phyloP scores from a whole-genome alignment of 2,888 invertebrate genomes.

The Holacanthella duospinosa region DNA sequence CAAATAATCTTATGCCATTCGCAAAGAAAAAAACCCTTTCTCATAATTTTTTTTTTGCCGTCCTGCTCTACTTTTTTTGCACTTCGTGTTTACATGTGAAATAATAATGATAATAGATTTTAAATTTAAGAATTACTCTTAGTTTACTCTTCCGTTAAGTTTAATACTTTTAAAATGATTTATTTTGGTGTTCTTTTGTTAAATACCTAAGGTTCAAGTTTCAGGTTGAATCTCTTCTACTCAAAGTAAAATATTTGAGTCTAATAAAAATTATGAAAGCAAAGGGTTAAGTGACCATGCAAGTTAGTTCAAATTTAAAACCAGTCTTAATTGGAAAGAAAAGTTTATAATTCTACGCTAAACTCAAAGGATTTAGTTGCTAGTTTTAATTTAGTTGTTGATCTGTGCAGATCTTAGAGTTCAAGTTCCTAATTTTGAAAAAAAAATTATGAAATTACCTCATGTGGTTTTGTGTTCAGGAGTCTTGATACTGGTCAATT shows the following conservation, averaged over 20 bases:
- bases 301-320: no score
- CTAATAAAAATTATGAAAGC: conserved; percentile 1
- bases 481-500: not conserved
- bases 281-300: not conserved
- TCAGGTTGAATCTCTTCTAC: not conserved
- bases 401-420: not conserved
- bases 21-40: not conserved
- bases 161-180: no score
- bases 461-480: not conserved
- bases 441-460: not conserved
- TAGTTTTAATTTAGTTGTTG: conserved; percentile 1
- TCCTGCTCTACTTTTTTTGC: not conserved
- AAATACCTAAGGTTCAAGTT: no score
- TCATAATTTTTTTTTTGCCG: not conserved
- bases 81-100: not conserved
- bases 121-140: not conserved
- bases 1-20: not conserved
- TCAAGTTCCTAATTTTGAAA: no score
- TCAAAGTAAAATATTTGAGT: not conserved
- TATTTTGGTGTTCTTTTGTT: no score
- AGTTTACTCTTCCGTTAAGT: not conserved
- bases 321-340: not conserved
- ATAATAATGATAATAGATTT: not conserved
- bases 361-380: not conserved
- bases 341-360: not conserved